Base-by-base conservation (phyloP, 2,113 vertebrate species). In the Trachemys scripta region DNA sequence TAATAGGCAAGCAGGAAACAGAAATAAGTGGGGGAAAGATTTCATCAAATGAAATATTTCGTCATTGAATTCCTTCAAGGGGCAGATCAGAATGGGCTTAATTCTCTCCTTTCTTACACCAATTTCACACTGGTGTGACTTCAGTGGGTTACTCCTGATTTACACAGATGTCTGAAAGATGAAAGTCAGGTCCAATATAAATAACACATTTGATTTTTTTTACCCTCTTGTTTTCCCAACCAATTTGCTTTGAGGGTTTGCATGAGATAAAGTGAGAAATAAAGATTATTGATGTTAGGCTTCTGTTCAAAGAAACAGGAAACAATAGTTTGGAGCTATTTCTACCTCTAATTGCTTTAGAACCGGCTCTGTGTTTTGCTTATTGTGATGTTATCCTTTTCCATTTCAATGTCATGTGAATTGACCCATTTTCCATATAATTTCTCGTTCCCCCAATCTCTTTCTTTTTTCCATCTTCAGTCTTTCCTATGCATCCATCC, bases 1-100 rank as follows among this genome's bases (percentile, higher is more conserved):
- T 88, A 93, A 96, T 82, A 78, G n/a, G 29, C 59, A 87, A 85
- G 42, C 1, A 95, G 19, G 84, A 92, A 84, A 89, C 8, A 93
- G 45, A 81, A 79, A 90, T 53, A 69, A 50, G 38, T 16, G 35
- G 5, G 2, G 11, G 17, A 29, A 14, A 31, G 45, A 13, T 53
- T 80, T 25, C 2, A 11, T 89, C 13, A 87, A 76, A 62, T 51
- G 31, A 45, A 62, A 3, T 14, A 6, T 81, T 91, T 45, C 45
- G 19, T 49, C 51, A 59, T 42, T 87, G 84, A 80, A 84, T 94
- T 96, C 35, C 56, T 85, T 96, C n/a, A 76, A 12, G 9, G 69
- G 3, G 6, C 86, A 83, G 56, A 27, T 88, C 20, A 38, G 84
- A 80, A 93, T n/a, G 4, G 24, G 25, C 20, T 22, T 5, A 5